Base-by-base conservation (phyloP, 1,140 invertebrate species). In the Pemphigus obesinymphae region DNA sequence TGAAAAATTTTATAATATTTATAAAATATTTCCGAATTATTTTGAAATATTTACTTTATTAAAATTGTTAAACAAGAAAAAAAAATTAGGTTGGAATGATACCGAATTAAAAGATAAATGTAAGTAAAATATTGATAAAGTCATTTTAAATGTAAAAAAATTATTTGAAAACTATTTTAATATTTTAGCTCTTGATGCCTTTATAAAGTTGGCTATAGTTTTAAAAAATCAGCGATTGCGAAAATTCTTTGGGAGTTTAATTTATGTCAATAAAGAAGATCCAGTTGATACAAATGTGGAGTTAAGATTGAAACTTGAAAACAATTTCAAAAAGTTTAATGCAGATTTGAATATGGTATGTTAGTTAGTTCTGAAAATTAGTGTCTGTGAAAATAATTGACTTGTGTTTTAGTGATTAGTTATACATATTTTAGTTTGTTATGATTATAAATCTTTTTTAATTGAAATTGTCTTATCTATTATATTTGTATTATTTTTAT, bases 11-110 rank as follows among this genome's bases (percentile, higher is more conserved):
- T 80, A 80, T 31, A 80, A 80, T 31, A 3, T 61, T 34, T 26
- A 63, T 4, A 80, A 80, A 80, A 13, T 10, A 61, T 80, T 80
- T 61, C 76, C 76, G 0, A 26, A 63, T 31, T 80, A 63, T 61
- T 61, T 29, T 80, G 76, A 80, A 80, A 43, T 80, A 29, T 80
- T 45, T 61, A 61, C 53, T 17, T 80, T 80, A 58, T 80, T 80
- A 63, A 45, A 80, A 29, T n/a, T 26, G 3, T 61, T 80, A 20
- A 31, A 45, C 45, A 23, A 63, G 5, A 80, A 80, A 61, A 80
- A 80, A 63, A 29, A 80, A 45, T 31, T 80, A 63, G n/a, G 45
- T 31, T 80, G 76, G 76, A 80, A 15, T 63, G 76, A 80, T 11
- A 80, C 20, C 26, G 37, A 63, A 29, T 43, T 80, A 3, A 43